Evolutionary conservation across 2,797 vertebrate genomes (phyloP).

Genomic region (Sphenodon punctatus): DNA sequence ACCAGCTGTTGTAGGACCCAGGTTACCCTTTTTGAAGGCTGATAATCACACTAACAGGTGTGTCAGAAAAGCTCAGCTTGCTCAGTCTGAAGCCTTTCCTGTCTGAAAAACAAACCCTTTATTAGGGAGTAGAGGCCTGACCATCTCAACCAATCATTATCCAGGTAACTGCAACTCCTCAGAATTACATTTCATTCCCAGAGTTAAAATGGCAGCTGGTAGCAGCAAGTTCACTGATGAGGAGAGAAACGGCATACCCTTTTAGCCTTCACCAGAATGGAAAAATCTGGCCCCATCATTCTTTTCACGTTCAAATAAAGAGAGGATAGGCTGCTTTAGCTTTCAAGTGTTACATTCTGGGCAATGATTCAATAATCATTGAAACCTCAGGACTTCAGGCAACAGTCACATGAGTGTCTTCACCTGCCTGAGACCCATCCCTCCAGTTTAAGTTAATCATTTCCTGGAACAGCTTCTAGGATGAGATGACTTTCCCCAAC

Average conservation of each 20-base stretch:
- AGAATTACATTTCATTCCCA: not conserved
- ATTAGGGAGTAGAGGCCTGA: not conserved
- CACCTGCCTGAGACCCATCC: not conserved
- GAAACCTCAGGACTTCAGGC: too few species aligned
- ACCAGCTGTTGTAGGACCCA: slow-evolving; percentile 13
- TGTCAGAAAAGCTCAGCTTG: not conserved
- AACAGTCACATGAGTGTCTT: accelerated
- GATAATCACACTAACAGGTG: not conserved
- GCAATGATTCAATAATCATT: too few species aligned
- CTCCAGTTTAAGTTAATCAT: accelerated
- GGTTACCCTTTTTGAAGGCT: not conserved
- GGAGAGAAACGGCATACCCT: not conserved
- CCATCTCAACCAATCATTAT: not conserved
- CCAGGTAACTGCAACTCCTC: not conserved
- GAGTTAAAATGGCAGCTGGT: not conserved
- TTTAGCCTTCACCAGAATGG: not conserved
- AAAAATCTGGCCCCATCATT: not conserved
- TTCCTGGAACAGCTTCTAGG: not conserved
- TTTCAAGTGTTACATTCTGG: not conserved
- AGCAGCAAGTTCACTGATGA: not conserved
- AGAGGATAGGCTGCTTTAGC: not conserved
- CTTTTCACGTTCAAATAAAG: not conserved
- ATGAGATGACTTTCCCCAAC: accelerated
- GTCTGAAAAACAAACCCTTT: not conserved
- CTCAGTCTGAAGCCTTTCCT: not conserved